phyloP scores from a whole-genome alignment of 2,797 vertebrate genomes.

The Hemibagrus guttatus region DNA sequence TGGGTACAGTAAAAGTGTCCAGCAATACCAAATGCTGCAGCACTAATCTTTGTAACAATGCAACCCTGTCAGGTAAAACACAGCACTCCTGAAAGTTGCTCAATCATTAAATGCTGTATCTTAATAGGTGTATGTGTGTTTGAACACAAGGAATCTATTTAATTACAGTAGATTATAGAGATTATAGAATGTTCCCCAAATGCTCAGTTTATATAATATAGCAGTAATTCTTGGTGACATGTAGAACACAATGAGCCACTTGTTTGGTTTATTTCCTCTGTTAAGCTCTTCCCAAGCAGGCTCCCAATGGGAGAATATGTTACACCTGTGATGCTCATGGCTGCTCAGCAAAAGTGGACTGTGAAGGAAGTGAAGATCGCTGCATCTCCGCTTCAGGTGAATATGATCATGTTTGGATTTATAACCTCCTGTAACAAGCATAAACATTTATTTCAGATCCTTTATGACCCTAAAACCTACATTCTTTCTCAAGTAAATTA shows the following conservation, averaged over 20 bases:
- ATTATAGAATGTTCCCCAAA: not conserved
- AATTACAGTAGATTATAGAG: not conserved
- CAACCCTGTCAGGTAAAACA: not conserved
- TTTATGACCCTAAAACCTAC: not conserved
- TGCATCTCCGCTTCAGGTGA: slow-evolving; percentile 19
- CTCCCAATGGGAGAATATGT: not conserved
- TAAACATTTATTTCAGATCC: not conserved
- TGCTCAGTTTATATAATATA: not conserved
- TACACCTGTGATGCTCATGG: not conserved
- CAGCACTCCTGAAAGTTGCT: too few relatives aligned
- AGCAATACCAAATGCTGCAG: slow-evolving; percentile 12
- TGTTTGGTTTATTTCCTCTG: not conserved
- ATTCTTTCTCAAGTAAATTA: not conserved
- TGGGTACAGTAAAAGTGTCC: not conserved
- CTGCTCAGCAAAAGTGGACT: not conserved
- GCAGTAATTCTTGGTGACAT: not conserved
- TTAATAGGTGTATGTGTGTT: not conserved
- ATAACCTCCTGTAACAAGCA: not conserved
- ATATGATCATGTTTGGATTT: not conserved
- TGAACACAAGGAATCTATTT: not conserved
- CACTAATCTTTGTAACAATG: not conserved
- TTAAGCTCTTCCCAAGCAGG: not conserved
- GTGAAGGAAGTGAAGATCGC: slow-evolving; percentile 16
- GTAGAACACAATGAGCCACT: not conserved
- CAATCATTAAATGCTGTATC: not conserved